Conservation (phyloP, 2,888 invertebrate species). For the Acrobasis suavella region DNA sequence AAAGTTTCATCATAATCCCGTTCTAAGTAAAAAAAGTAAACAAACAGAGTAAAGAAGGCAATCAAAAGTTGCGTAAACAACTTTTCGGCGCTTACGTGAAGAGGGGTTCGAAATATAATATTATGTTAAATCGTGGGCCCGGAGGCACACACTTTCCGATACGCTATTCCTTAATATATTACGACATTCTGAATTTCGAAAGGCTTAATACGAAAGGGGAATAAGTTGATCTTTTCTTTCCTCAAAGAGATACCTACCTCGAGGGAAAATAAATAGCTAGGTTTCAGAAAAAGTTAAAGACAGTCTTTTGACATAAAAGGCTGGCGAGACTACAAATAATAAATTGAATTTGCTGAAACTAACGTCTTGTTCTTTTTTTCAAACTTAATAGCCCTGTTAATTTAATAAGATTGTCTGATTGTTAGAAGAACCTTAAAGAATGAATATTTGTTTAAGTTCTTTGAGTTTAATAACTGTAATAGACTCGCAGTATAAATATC, state of each 20-base stretch:
- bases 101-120: slow-evolving; percentile 49
- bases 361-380: neutral
- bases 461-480: too few relatives aligned
- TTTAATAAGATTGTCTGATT: neutral
- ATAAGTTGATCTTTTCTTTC: slow-evolving; percentile 45
- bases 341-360: neutral
- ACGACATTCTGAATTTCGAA: slow-evolving; percentile 41
- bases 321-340: neutral
- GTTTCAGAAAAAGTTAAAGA: neutral
- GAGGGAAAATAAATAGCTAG: neutral
- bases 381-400: neutral
- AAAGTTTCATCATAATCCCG: slow-evolving; percentile 74
- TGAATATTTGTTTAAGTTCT: neutral
- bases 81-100: slow-evolving; percentile 65
- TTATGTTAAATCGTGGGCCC: slow-evolving; percentile 55
- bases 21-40: slow-evolving; percentile 75
- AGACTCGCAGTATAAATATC: too few relatives aligned
- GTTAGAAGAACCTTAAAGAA: neutral
- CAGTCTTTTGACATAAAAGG: neutral
- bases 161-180: slow-evolving; percentile 45
- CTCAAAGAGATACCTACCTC: slow-evolving; percentile 33
- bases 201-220: slow-evolving; percentile 37
- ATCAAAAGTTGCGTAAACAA: slow-evolving; percentile 78
- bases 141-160: slow-evolving; percentile 40
- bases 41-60: slow-evolving; percentile 72